phyloP scores from a whole-genome alignment of 37 sponge, comb jelly and placozoan genomes.

The Petrosia ficiformis region DNA sequence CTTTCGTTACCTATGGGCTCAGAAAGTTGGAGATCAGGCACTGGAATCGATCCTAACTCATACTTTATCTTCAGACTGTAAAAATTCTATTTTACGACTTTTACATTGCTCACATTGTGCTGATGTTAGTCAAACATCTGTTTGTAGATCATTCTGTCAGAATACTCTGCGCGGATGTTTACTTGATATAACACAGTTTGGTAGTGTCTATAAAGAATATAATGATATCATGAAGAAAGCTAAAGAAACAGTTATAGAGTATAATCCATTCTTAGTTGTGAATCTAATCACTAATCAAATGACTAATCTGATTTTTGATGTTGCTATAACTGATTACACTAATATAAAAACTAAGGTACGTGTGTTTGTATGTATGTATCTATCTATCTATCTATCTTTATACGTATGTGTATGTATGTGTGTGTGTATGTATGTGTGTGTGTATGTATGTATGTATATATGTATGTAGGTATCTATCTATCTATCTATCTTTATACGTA shows the following conservation, averaged over 20 bases:
- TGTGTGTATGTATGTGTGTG: no score
- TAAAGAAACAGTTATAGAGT: not conserved
- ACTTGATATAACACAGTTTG: slow-evolving; percentile 17
- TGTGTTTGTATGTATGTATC: no score
- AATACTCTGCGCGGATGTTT: slow-evolving; percentile 22
- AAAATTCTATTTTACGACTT: not conserved
- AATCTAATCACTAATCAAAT: not conserved
- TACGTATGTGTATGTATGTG: no score
- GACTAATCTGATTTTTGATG: no score
- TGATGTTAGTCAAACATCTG: not conserved
- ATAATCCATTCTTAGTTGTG: slow-evolving; percentile 2
- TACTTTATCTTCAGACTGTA: not conserved
- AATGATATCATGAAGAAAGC: not conserved
- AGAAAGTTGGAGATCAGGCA: not conserved
- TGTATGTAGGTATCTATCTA: no score
- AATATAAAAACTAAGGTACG: not conserved
- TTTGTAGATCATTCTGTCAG: not conserved
- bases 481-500: no score
- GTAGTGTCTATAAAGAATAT: not conserved
- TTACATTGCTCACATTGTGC: not conserved
- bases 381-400: no score
- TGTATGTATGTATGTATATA: no score
- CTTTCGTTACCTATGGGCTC: slow-evolving; percentile 1
- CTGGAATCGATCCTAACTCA: not conserved
- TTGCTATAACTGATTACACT: not conserved